These are phyloP conservation scores for Drosophila buzzatii DNA, from an alignment of 2,888 invertebrate genomes.

Conservation along the genomic window DNA sequence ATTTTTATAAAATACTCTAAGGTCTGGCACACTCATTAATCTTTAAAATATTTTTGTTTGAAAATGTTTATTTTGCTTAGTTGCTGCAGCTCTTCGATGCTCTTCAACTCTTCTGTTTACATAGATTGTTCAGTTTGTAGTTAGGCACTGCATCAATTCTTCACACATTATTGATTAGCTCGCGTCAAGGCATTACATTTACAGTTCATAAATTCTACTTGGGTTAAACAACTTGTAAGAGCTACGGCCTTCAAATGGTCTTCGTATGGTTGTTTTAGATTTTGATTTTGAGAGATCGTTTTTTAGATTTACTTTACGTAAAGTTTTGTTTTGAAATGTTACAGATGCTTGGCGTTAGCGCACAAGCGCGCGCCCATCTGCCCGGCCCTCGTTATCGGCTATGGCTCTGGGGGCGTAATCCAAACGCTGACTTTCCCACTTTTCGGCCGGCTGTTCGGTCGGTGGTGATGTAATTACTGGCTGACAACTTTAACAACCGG, in stretches of 20 bases:
- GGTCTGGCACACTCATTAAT: neutral
- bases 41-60: no score
- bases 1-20: no score
- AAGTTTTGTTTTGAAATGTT: conserved; percentile 46
- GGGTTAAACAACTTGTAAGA: conserved; percentile 22
- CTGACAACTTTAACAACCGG: conserved; percentile 69
- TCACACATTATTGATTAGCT: conserved; percentile 33
- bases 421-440: conserved; percentile 9
- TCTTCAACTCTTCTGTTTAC: conserved; percentile 20
- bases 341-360: conserved; percentile 50
- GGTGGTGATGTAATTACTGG: conserved; percentile 73
- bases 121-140: conserved; percentile 4
- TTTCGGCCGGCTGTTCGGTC: conserved; percentile 11
- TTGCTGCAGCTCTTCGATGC: neutral
- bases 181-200: conserved; percentile 19
- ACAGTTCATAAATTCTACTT: conserved; percentile 31
- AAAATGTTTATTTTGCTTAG: no score
- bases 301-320: conserved; percentile 13
- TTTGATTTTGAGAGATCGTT: conserved; percentile 10
- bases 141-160: conserved; percentile 21
- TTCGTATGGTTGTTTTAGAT: conserved; percentile 3
- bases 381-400: conserved; percentile 25
- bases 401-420: conserved; percentile 40
- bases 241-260: conserved; percentile 21
- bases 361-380: conserved; percentile 5